Evolutionary conservation across 2,113 vertebrate genomes (phyloP).

Genomic region (Perca fluviatilis): DNA sequence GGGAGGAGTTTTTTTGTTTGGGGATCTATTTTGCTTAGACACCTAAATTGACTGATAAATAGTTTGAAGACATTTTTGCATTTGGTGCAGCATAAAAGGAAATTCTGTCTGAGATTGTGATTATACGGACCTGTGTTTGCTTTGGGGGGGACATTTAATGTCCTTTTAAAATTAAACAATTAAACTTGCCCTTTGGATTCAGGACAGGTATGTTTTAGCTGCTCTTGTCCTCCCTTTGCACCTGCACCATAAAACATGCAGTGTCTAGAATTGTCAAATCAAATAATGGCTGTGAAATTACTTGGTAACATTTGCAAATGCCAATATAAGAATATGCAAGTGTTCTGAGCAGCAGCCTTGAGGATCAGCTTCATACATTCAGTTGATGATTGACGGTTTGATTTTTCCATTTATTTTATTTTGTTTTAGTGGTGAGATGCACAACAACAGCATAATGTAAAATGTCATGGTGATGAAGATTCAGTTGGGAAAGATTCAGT

Average conservation of each 20-base stretch:
- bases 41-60: conserved; percentile 31
- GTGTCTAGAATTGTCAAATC: conserved; percentile 14
- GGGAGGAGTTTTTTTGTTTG: background rate
- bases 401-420: conserved; percentile 5
- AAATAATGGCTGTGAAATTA: conserved; percentile 56
- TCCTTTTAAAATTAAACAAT: conserved; percentile 20
- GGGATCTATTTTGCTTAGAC: conserved; percentile 18
- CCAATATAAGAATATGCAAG: conserved; percentile 18
- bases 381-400: conserved; percentile 6
- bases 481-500: background rate
- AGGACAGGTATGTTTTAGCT: background rate
- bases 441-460: background rate
- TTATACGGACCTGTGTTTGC: conserved; percentile 32
- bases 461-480: conserved; percentile 8
- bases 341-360: conserved; percentile 25
- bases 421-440: conserved; percentile 14
- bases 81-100: conserved; percentile 18
- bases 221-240: background rate
- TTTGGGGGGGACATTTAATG: conserved; percentile 13
- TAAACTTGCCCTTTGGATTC: conserved; percentile 35
- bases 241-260: conserved; percentile 17
- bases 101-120: conserved; percentile 19
- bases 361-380: conserved; percentile 7
- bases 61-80: conserved; percentile 42
- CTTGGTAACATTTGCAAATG: conserved; percentile 42